Conservation (phyloP, 2,113 vertebrate species). For the Gymnobelideus leadbeateri region DNA sequence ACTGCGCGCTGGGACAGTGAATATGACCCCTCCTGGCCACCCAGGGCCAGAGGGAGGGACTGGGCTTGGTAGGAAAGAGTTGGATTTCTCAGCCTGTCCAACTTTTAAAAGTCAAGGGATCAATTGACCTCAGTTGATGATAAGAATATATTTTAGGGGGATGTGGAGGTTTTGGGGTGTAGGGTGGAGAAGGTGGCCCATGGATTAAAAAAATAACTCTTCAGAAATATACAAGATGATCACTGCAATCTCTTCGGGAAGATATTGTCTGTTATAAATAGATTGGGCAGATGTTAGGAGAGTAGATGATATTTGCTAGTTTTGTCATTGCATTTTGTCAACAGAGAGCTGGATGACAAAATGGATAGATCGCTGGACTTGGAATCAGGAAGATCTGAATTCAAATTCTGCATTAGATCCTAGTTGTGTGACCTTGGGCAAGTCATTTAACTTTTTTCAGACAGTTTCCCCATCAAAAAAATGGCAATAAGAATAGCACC, state of each 20-base stretch:
- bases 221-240: slow-evolving; percentile 39
- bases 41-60: slow-evolving; percentile 63
- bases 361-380: neutral
- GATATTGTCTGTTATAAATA: slow-evolving; percentile 62
- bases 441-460: neutral
- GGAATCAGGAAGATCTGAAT: neutral
- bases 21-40: slow-evolving; percentile 78
- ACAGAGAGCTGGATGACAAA: neutral
- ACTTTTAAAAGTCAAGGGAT: neutral
- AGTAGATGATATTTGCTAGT: slow-evolving; percentile 33
- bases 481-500: neutral
- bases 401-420: neutral
- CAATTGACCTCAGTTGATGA: neutral
- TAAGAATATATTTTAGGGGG: slow-evolving; percentile 27
- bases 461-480: neutral
- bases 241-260: slow-evolving; percentile 46
- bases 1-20: slow-evolving; percentile 69
- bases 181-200: neutral
- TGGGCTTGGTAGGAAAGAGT: slow-evolving; percentile 38
- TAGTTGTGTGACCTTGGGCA: neutral
- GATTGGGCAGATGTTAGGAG: slow-evolving; percentile 21
- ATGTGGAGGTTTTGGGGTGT: slow-evolving; percentile 19
- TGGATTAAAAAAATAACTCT: neutral
- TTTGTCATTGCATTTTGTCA: neutral
- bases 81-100: slow-evolving; percentile 73